Evolutionary conservation across 2,888 invertebrate species (phyloP).

Genomic region (Nomada hirtipes): DNA sequence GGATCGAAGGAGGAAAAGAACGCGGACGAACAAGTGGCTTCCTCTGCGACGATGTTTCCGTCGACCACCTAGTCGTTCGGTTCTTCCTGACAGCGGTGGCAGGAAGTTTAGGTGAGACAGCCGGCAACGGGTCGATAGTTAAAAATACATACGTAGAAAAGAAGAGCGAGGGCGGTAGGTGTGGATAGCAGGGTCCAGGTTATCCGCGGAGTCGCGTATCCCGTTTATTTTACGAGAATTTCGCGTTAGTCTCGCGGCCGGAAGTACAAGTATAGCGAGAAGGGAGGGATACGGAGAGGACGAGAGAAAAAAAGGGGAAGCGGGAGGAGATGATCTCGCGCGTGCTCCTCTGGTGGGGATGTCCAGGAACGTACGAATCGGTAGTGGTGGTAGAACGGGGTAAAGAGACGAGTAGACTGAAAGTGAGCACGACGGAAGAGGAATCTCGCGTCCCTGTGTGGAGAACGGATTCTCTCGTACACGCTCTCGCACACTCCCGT

Average conservation of each 20-base stretch:
- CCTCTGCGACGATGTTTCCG: constrained; percentile 17
- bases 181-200: background rate
- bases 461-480: constrained; percentile 67
- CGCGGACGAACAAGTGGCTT: constrained; percentile 54
- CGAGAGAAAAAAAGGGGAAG: constrained; percentile 47
- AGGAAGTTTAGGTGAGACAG: constrained; percentile 76
- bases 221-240: constrained; percentile 79
- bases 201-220: constrained; percentile 46
- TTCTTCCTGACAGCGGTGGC: constrained; percentile 70
- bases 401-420: constrained; percentile 35
- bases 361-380: constrained; percentile 74
- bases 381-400: constrained; percentile 34
- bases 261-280: constrained; percentile 81
- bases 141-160: constrained; percentile 67
- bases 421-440: constrained; percentile 51
- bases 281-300: constrained; percentile 40
- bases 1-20: constrained; percentile 1
- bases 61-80: constrained; percentile 37
- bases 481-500: background rate
- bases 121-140: constrained; percentile 74
- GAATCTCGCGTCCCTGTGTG: constrained; percentile 22
- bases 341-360: constrained; percentile 64
- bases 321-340: constrained; percentile 50
- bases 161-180: background rate
- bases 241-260: constrained; percentile 78